Evolutionary conservation across 2,888 invertebrate genomes (phyloP), one percentile per base, ranked within the genome.

Genomic region (Syrphus vitripennis): DNA sequence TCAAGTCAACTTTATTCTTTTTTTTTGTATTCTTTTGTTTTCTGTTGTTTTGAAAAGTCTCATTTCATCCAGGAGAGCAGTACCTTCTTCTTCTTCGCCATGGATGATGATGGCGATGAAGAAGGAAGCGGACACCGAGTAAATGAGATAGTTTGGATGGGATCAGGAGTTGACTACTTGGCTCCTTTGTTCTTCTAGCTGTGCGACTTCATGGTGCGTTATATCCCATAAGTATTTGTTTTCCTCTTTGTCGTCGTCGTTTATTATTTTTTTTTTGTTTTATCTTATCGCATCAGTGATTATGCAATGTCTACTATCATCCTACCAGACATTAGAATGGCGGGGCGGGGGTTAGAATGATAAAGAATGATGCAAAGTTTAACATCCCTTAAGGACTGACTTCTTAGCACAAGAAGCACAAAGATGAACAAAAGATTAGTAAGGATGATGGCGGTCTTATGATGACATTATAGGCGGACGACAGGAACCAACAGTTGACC

Each of bases 61-160:
- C 29, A 37, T 40, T 45, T 10, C 69, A 9, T 61, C 29, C 29
- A 12, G 37, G 45, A 19, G 21, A 16, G 16, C 31, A 31, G 14
- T 7, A 50, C 0, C 6, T 10, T 34, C 10, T 3, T 10, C 9
- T n/a, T n/a, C n/a, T n/a, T n/a, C n/a, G n/a, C n/a, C n/a, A n/a
- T n/a, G n/a, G 34, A 57, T 67, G 37, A 37, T 29, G 26, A 40
- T 19, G 63, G n/a, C 14, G 31, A 24, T 14, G 50, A 12, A 19
- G 37, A n/a, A 19, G 71, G 9, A 50, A 50, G 50, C 63, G 70
- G 76, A 82, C 71, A 69, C 69, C 61, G 42, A 84, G 83, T 71
- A 80, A 83, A 83, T 80, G 80, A 80, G 84, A 81, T 81, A 84
- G 80, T 76, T 80, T 76, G 76, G 75, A 84, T 71, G 71, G 50